A percentile compares a stretch with the other conserved stretches of the same genome.
Conservation (phyloP, 2,113 vertebrate species). For the Anolis sagrei region DNA sequence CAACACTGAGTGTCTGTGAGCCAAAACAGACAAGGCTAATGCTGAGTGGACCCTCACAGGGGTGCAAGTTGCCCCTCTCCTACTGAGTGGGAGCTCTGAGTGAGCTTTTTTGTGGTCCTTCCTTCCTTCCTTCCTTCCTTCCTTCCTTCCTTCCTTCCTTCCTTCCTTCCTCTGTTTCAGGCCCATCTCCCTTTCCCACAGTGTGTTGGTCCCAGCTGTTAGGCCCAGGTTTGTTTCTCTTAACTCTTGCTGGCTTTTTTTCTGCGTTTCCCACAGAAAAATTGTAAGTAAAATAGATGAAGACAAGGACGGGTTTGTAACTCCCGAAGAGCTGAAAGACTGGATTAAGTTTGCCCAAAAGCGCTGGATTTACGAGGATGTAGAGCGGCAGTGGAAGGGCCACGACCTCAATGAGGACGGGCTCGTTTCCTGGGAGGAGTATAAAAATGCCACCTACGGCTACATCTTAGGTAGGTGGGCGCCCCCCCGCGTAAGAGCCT, state of each 20-base stretch:
- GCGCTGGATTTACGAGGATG: constrained; percentile 96
- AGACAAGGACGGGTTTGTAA: constrained; percentile 93
- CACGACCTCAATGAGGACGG: constrained; percentile 94
- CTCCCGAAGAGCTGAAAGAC: constrained; percentile 90
- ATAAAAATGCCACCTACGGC: constrained; percentile 97
- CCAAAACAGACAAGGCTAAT: background rate
- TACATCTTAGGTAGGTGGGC: constrained; percentile 88
- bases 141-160: background rate
- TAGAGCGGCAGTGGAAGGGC: constrained; percentile 95
- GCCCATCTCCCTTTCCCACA: accelerated
- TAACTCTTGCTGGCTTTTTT: constrained; percentile 68
- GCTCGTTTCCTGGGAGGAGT: constrained; percentile 95
- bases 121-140: constrained; percentile 2
- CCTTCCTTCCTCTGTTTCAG: constrained; percentile 5
- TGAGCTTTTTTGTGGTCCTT: too few species aligned
- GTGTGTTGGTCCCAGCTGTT: background rate
- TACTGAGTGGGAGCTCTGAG: too few species aligned
- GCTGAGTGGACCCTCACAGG: background rate
- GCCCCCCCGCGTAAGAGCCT: background rate
- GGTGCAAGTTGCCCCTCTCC: background rate
- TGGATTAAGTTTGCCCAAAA: constrained; percentile 98
- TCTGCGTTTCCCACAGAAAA: constrained; percentile 82
- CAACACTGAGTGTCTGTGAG: too few species aligned
- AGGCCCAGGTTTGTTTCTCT: constrained; percentile 34
- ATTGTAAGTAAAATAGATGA: constrained; percentile 94